Evolutionary conservation across 23 tunicate species (phyloP).

Genomic region (Trididemnum nubilum): DNA sequence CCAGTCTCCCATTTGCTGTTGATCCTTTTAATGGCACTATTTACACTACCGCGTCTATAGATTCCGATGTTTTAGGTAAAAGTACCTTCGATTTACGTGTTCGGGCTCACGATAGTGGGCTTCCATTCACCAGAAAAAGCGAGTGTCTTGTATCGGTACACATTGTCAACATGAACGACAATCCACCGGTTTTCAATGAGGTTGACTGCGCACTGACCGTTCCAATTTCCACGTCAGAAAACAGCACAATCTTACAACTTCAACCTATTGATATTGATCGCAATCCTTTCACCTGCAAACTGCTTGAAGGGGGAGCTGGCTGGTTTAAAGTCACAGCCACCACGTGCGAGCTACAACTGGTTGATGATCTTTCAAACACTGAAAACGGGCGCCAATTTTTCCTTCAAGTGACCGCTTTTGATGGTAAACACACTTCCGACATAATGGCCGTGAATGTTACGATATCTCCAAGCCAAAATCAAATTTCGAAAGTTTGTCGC

Average conservation of each 20-base stretch:
- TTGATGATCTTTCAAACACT: background rate
- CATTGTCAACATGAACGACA: slow-evolving; percentile 69
- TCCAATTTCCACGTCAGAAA: slow-evolving; percentile 15
- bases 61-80: slow-evolving; percentile 43
- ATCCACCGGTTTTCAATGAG: slow-evolving; percentile 59
- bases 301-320: slow-evolving; percentile 33
- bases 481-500: slow-evolving; percentile 13
- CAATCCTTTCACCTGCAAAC: slow-evolving; percentile 28
- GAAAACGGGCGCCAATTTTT: slow-evolving; percentile 7
- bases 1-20: slow-evolving; percentile 41
- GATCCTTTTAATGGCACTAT: slow-evolving; percentile 58
- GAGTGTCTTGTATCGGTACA: slow-evolving; percentile 50
- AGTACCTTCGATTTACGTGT: slow-evolving; percentile 41
- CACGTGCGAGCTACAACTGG: slow-evolving; percentile 35
- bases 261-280: slow-evolving; percentile 57
- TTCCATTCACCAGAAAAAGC: slow-evolving; percentile 52
- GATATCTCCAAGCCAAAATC: background rate
- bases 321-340: slow-evolving; percentile 28
- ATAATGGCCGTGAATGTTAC: slow-evolving; percentile 42
- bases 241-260: slow-evolving; percentile 12
- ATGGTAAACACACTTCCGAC: slow-evolving; percentile 46
- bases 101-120: slow-evolving; percentile 67
- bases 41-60: slow-evolving; percentile 29
- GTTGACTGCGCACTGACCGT: slow-evolving; percentile 30
- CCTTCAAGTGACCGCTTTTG: slow-evolving; percentile 41